These are phyloP conservation scores for Epinephelus awoara DNA, from an alignment of 2,797 vertebrate genomes.

Conservation along the genomic window DNA sequence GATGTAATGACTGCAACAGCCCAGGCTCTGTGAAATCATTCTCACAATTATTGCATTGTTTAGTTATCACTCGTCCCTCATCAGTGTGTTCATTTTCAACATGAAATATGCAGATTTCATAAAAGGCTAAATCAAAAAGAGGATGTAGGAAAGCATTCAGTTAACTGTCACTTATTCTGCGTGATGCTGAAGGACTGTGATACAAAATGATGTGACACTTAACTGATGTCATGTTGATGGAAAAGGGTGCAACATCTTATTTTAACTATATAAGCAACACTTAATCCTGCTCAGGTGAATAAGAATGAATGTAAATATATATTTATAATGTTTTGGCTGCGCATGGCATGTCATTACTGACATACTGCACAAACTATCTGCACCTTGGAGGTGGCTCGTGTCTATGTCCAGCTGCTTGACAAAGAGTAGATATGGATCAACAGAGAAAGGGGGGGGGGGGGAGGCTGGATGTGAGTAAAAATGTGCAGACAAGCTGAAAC, in stretches of 20 bases:
- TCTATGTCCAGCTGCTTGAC: slow-evolving; percentile 14
- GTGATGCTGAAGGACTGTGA: slow-evolving; percentile 1
- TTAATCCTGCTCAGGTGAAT: background rate
- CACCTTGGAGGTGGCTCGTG: background rate
- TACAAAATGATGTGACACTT: background rate
- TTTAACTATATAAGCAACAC: background rate
- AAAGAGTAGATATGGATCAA: slow-evolving; percentile 22
- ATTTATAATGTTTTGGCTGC: background rate
- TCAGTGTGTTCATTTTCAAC: slow-evolving; percentile 39
- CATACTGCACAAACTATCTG: slow-evolving; percentile 4
- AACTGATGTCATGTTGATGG: background rate
- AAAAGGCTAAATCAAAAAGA: slow-evolving; percentile 30
- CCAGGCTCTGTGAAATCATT: slow-evolving; percentile 48
- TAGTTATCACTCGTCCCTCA: slow-evolving; percentile 44
- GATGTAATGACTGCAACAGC: slow-evolving; percentile 50
- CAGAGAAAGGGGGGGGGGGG: slow-evolving; percentile 4
- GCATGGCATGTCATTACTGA: background rate
- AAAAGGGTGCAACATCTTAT: slow-evolving; percentile 4
- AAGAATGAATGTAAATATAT: background rate
- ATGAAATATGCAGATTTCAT: slow-evolving; percentile 26
- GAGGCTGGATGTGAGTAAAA: slow-evolving; percentile 19
- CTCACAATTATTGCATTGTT: slow-evolving; percentile 59
- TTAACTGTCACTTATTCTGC: background rate
- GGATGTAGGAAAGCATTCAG: background rate
- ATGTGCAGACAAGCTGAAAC: slow-evolving; percentile 45